These are phyloP conservation scores for Peromyscus leucopus DNA, from an alignment of 2,113 vertebrate genomes.

Conservation along the genomic window DNA sequence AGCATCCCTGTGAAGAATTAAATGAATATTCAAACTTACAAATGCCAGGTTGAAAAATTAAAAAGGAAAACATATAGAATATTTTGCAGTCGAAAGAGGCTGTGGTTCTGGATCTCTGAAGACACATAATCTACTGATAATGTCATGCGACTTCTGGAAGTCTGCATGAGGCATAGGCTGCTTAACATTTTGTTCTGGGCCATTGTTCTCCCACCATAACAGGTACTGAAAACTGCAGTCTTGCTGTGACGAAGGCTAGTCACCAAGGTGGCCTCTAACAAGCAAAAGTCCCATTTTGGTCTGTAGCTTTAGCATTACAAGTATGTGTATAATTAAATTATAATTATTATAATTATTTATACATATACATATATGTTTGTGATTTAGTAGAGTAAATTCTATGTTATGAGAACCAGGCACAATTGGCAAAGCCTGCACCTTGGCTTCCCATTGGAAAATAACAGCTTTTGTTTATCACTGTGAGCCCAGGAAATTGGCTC, in stretches of 20 bases:
- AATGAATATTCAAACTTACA: background rate
- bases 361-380: background rate
- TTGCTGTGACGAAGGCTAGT: background rate
- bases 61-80: background rate
- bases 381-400: conserved; percentile 50
- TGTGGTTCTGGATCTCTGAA: background rate
- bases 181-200: background rate
- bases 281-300: conserved; percentile 22
- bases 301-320: conserved; percentile 12
- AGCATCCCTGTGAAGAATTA: conserved; percentile 30
- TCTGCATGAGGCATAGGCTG: background rate
- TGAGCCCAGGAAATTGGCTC: conserved; percentile 20
- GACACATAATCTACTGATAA: background rate
- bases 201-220: background rate
- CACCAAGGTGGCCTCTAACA: background rate
- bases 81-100: conserved; percentile 22
- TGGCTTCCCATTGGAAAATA: conserved; percentile 12
- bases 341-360: background rate
- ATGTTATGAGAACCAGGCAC: conserved; percentile 29
- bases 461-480: conserved; percentile 59
- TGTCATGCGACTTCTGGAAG: background rate
- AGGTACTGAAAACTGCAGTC: background rate
- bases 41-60: background rate
- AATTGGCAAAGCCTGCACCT: conserved; percentile 32
- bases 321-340: background rate